Evolutionary conservation across 2,888 invertebrate species (phyloP).

Genomic region (Leptopterna dolabrata): DNA sequence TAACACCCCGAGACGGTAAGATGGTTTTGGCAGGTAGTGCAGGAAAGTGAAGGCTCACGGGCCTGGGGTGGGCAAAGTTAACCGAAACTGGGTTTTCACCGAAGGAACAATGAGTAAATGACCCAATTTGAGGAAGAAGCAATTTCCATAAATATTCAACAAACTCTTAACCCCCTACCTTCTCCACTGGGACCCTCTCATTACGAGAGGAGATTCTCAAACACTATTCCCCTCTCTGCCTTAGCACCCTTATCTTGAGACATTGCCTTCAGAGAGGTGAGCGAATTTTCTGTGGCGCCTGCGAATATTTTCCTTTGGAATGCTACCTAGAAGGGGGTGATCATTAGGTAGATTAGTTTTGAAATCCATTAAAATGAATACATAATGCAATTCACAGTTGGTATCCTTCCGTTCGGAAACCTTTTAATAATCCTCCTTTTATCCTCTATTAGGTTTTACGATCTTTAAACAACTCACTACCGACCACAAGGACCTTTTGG

Average conservation of each 20-base stretch:
- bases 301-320: background rate
- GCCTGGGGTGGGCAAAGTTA: background rate
- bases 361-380: too few species aligned
- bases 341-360: too few species aligned
- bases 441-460: too few species aligned
- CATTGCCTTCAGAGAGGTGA: background rate
- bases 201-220: conserved; percentile 1
- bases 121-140: conserved; percentile 27
- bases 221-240: background rate
- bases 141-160: conserved; percentile 37
- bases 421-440: too few species aligned
- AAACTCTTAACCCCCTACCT: background rate
- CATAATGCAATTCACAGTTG: too few species aligned
- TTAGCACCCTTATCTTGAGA: background rate
- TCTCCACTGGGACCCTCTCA: background rate
- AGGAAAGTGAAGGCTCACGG: conserved; percentile 14
- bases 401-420: too few species aligned
- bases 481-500: too few species aligned
- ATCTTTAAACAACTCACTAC: too few species aligned
- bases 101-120: conserved; percentile 28
- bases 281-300: background rate
- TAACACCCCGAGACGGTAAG: conserved; percentile 5
- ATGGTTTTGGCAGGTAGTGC: conserved; percentile 4
- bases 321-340: too few species aligned
- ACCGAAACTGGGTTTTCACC: conserved; percentile 21